Conservation (phyloP, 1,140 invertebrate genomes). For the Mesaphorura yosii region DNA sequence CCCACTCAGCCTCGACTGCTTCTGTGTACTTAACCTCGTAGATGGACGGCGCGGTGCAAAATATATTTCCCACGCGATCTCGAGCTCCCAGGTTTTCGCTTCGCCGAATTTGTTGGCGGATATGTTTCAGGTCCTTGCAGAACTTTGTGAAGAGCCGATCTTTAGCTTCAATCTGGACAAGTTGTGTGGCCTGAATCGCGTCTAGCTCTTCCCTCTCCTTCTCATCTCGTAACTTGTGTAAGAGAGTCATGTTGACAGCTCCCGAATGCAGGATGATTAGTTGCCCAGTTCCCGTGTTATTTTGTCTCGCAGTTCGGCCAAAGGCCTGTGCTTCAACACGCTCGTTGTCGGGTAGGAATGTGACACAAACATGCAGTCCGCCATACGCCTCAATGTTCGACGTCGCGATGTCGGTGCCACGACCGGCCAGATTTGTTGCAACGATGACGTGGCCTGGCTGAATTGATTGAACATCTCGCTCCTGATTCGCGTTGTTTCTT, state of each 20-base stretch:
- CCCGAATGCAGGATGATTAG: slow-evolving; percentile 27
- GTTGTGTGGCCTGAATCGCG: background rate
- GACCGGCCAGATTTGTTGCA: background rate
- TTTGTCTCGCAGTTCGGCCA: slow-evolving; percentile 35
- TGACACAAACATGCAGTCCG: slow-evolving; percentile 36
- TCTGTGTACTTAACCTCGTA: too few relatives aligned
- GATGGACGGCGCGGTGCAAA: too few relatives aligned
- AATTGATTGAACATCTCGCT: background rate
- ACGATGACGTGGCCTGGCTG: background rate
- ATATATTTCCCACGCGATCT: too few relatives aligned
- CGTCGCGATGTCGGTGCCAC: slow-evolving; percentile 28
- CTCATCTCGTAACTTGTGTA: too few relatives aligned
- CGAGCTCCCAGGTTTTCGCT: too few relatives aligned
- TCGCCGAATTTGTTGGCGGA: too few relatives aligned
- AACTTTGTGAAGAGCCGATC: background rate
- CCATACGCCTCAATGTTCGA: too few relatives aligned
- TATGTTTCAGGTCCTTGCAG: too few relatives aligned
- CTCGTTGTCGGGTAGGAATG: slow-evolving; percentile 35
- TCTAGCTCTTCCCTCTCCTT: background rate
- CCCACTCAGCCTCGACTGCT: too few relatives aligned
- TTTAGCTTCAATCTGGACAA: background rate
- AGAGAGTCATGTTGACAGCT: too few relatives aligned
- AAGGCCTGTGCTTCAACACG: slow-evolving; percentile 37
- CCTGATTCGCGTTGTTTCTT: background rate
- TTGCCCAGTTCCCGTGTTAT: slow-evolving; percentile 33